phyloP scores from a whole-genome alignment of 2,113 vertebrate species.

The Turnix velox region DNA sequence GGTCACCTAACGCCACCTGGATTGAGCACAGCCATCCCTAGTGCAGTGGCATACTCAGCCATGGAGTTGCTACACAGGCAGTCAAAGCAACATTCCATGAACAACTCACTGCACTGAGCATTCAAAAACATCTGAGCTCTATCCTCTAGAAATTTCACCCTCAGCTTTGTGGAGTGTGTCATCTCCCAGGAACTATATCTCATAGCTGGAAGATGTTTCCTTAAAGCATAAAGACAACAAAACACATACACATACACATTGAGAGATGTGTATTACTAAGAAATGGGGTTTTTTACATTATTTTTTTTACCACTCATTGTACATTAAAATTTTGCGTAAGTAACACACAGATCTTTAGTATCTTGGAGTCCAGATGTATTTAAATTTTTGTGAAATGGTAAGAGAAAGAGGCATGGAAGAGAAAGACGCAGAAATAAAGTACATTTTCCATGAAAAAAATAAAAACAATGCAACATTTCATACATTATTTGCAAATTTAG shows the following conservation, averaged over 20 bases:
- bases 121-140: neutral
- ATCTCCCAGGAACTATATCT: neutral
- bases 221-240: neutral
- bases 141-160: neutral
- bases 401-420: neutral
- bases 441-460: neutral
- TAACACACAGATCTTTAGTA: neutral
- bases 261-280: neutral
- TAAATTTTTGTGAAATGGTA: neutral
- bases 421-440: neutral
- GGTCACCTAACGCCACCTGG: neutral
- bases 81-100: neutral
- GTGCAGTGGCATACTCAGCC: rapidly evolving
- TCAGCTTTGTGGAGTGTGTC: neutral
- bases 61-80: neutral
- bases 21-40: rapidly evolving
- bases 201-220: neutral
- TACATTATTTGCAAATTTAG: neutral
- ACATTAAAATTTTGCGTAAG: neutral
- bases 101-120: neutral
- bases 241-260: neutral
- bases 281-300: neutral
- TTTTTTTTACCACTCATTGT: neutral
- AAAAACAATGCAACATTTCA: too few species aligned
- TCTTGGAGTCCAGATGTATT: neutral